phyloP scores from a whole-genome alignment of 1,140 invertebrate genomes.

The Eufriesea mexicana region DNA sequence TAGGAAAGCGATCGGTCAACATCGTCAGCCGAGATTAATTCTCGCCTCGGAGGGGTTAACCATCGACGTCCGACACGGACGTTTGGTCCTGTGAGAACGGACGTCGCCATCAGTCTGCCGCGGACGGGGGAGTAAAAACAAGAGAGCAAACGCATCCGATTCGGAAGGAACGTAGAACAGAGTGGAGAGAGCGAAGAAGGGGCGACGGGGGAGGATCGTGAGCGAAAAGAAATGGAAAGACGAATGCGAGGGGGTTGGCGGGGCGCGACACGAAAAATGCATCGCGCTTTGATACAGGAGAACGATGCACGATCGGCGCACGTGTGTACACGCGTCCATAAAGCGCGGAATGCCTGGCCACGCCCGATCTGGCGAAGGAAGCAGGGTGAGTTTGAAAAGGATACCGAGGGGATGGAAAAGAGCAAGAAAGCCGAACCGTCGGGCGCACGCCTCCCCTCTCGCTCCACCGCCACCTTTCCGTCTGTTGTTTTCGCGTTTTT shows the following conservation, averaged over 20 bases:
- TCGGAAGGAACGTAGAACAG: background rate
- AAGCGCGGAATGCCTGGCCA: constrained; percentile 20
- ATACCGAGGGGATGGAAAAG: constrained; percentile 1
- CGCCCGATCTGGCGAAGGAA: constrained; percentile 19
- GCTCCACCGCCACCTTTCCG: background rate
- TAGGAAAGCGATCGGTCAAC: background rate
- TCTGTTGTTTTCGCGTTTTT: constrained; percentile 45
- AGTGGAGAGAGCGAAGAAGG: background rate
- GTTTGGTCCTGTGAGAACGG: background rate
- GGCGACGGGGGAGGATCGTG: background rate
- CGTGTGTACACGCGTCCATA: constrained; percentile 10
- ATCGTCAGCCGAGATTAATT: background rate
- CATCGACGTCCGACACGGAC: background rate
- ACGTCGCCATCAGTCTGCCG: background rate
- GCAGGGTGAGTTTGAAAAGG: constrained; percentile 6
- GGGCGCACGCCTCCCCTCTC: background rate
- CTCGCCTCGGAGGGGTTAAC: constrained; percentile 8
- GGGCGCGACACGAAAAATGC: constrained; percentile 41
- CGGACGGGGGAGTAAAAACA: constrained; percentile 16
- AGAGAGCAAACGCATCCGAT: constrained; percentile 9
- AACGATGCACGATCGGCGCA: constrained; percentile 33
- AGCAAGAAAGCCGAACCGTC: constrained; percentile 10
- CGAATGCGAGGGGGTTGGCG: background rate
- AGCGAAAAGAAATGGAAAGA: constrained; percentile 25
- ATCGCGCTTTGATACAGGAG: constrained; percentile 56